Conservation (phyloP, 2,113 vertebrate species). For the Crocuta crocuta region DNA sequence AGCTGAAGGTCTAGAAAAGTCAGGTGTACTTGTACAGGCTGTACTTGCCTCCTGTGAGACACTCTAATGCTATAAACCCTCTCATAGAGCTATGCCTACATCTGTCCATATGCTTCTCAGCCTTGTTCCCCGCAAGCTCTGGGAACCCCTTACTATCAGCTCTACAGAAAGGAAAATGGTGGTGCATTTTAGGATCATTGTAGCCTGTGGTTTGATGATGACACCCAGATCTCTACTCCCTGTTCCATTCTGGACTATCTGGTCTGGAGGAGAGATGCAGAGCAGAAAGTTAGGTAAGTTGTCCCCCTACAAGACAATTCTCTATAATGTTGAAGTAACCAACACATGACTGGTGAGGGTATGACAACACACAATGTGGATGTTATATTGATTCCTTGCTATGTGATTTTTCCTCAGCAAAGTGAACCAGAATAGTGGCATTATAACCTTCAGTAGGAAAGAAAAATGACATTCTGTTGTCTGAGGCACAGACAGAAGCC, state of each 20-base stretch:
- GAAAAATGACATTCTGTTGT: not conserved
- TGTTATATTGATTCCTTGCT: not conserved
- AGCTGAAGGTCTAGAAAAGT: not conserved
- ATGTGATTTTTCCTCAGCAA: not conserved
- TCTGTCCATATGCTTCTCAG: not conserved
- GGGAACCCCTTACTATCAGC: not conserved
- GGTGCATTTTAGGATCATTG: not conserved
- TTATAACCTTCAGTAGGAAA: not conserved
- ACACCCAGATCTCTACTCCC: not conserved
- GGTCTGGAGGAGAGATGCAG: not conserved
- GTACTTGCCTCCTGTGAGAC: not conserved
- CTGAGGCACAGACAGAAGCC: not conserved
- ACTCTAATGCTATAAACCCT: too few species aligned
- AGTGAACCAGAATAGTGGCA: not conserved
- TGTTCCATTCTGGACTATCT: too few species aligned
- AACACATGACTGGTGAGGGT: not conserved
- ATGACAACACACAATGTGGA: not conserved
- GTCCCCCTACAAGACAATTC: not conserved
- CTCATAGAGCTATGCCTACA: rapidly evolving
- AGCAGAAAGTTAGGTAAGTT: not conserved
- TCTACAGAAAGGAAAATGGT: not conserved
- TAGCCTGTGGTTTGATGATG: not conserved
- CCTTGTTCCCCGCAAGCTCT: not conserved
- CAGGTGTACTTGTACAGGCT: not conserved
- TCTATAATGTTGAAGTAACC: not conserved